Base-by-base conservation (phyloP, 2,113 vertebrate genomes). In the Pachyramphus minor region DNA sequence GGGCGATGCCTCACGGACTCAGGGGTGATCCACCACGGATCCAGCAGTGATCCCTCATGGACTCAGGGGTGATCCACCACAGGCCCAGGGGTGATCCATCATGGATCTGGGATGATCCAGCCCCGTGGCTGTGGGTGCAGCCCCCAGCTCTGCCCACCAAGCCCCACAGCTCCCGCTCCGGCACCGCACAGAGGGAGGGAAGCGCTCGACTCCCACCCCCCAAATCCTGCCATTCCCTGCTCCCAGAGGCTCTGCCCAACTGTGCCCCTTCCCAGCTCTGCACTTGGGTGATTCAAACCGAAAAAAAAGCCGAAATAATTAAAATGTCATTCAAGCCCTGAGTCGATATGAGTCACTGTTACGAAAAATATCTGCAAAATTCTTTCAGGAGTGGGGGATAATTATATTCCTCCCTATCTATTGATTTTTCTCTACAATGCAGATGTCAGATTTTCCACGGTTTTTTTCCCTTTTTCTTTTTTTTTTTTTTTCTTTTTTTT, bases 381-480 rank as follows among this genome's bases (percentile, higher is more conserved):
- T 96, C 92, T 97, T 98, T 82, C 86, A 90, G 96, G 95, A 98
- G 96, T 84, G 89, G 96, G 96, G 95, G 96, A 95, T 97, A 98
- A 97, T 98, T 97, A 97, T 78, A 97, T 97, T 97, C 97, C 96
- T 98, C 97, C 96, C 95, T 97, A 96, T 97, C 96, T 96, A 97
- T 90, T 95, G 97, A 97, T 95, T 97, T 94, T 96, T 97, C 96
- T 95, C 94, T 75, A 95, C 95, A 93, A 97, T 95, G 96, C 97
- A 97, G 89, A 97, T 97, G 97, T 97, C 98, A 98, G 95, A 97
- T 97, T 97, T 97, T 97, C 97, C 96, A 97, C 73, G 87, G 95
- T 50, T 87, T 94, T 87, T 84, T 60, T 9, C 76, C 87, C 94
- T 90, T 83, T 56, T 14, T 6, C 18, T 8, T 5, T 28, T 84